Conservation (phyloP, 2,888 invertebrate species). For the Drosophila anceps region DNA sequence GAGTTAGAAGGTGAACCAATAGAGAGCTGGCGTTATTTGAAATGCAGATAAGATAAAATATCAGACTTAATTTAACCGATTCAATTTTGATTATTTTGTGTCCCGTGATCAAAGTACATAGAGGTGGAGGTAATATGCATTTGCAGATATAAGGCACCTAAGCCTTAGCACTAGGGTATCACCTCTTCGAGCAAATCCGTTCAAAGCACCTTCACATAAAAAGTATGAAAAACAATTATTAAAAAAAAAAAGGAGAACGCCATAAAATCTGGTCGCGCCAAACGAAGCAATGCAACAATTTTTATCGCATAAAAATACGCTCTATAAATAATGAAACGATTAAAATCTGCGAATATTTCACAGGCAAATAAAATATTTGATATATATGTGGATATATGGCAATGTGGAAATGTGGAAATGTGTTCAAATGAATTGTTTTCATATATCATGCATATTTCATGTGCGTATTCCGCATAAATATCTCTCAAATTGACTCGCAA, state of each 20-base stretch:
- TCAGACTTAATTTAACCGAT: no score
- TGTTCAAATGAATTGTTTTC: constrained; percentile 47
- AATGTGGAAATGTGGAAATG: constrained; percentile 17
- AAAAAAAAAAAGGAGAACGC: constrained; percentile 1
- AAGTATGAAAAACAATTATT: constrained; percentile 9
- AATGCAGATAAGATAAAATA: no score
- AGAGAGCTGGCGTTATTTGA: no score
- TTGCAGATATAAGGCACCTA: no score
- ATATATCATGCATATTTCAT: constrained; percentile 47
- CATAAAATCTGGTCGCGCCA: constrained; percentile 15
- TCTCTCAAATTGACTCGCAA: constrained; percentile 21
- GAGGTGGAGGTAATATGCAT: background rate
- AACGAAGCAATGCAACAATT: constrained; percentile 24
- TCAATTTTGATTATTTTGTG: no score
- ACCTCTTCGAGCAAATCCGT: background rate
- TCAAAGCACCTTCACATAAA: background rate
- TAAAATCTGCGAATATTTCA: constrained; percentile 36
- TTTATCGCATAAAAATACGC: constrained; percentile 38
- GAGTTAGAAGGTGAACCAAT: no score
- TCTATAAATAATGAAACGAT: constrained; percentile 56
- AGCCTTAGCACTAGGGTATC: background rate
- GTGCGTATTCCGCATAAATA: constrained; percentile 24
- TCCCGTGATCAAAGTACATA: no score
- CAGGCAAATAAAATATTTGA: constrained; percentile 11
- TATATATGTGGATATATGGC: constrained; percentile 2